These are phyloP conservation scores for Cecropterus lyciades DNA, from an alignment of 1,140 invertebrate genomes.

Conservation along the genomic window DNA sequence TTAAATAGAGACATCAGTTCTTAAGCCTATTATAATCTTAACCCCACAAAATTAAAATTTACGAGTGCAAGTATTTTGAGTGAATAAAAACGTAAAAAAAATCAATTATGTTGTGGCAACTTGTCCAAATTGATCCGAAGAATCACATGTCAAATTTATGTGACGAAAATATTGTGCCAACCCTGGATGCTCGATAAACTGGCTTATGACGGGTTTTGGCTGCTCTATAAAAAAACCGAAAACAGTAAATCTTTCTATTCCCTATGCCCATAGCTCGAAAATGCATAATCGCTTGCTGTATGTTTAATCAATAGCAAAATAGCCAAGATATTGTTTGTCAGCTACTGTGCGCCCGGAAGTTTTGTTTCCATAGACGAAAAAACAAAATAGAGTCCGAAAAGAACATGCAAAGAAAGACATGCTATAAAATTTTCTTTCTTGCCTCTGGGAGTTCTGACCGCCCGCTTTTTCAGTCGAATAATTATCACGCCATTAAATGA, in stretches of 20 bases:
- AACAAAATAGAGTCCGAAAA: too few species aligned
- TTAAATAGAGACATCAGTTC: background rate
- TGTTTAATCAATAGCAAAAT: background rate
- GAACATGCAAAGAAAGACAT: too few species aligned
- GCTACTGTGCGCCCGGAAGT: conserved; percentile 6
- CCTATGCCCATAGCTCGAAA: background rate
- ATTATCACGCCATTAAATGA: too few species aligned
- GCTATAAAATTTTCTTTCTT: too few species aligned
- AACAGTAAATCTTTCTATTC: background rate
- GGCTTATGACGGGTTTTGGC: conserved; percentile 53
- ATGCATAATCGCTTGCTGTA: conserved; percentile 16
- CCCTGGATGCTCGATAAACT: conserved; percentile 48
- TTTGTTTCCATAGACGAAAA: background rate
- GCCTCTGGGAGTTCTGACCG: too few species aligned
- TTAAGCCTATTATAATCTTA: conserved; percentile 29
- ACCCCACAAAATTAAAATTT: conserved; percentile 40
- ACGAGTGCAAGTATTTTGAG: conserved; percentile 32
- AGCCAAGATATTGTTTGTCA: conserved; percentile 46
- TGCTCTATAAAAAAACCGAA: conserved; percentile 6
- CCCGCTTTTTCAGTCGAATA: too few species aligned
- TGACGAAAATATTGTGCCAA: conserved; percentile 42
- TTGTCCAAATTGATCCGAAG: conserved; percentile 49
- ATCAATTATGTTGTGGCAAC: conserved; percentile 40
- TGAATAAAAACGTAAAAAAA: conserved; percentile 38
- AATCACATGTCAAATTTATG: conserved; percentile 57